These are phyloP conservation scores for Lerema accius DNA, from an alignment of 1,140 invertebrate genomes.

Conservation along the genomic window DNA sequence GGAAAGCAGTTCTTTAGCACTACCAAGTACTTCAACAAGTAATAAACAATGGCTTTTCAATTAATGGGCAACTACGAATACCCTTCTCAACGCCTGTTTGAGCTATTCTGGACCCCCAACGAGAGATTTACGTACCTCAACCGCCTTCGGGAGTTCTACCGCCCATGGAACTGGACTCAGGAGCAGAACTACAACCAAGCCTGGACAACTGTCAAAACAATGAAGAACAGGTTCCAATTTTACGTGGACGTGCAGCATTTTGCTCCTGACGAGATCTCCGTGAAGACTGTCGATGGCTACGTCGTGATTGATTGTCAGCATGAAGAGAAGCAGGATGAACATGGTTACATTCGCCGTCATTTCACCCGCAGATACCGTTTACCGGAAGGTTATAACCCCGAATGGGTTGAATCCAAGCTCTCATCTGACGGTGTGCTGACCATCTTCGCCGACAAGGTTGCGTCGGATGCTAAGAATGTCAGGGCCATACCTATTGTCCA, in stretches of 20 bases:
- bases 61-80: constrained; percentile 81
- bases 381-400: constrained; percentile 87
- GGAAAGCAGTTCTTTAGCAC: constrained; percentile 3
- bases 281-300: constrained; percentile 89
- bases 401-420: constrained; percentile 85
- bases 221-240: constrained; percentile 84
- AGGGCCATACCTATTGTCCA: constrained; percentile 85
- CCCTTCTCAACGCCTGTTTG: constrained; percentile 86
- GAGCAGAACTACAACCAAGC: constrained; percentile 86
- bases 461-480: constrained; percentile 80
- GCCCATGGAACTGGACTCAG: constrained; percentile 85
- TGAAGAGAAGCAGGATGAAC: constrained; percentile 89
- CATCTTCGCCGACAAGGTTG: constrained; percentile 85
- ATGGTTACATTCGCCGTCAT: constrained; percentile 88
- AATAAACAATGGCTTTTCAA: constrained; percentile 60
- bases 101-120: constrained; percentile 91
- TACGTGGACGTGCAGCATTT: constrained; percentile 94
- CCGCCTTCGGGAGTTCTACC: constrained; percentile 83
- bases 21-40: constrained; percentile 22
- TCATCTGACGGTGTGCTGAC: constrained; percentile 90
- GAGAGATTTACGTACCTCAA: constrained; percentile 85
- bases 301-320: constrained; percentile 89
- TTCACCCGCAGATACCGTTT: constrained; percentile 88
- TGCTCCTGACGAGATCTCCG: constrained; percentile 90
- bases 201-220: constrained; percentile 88